These are phyloP conservation scores for Tadarida brasiliensis DNA, from an alignment of 2,797 vertebrate genomes.

Conservation along the genomic window DNA sequence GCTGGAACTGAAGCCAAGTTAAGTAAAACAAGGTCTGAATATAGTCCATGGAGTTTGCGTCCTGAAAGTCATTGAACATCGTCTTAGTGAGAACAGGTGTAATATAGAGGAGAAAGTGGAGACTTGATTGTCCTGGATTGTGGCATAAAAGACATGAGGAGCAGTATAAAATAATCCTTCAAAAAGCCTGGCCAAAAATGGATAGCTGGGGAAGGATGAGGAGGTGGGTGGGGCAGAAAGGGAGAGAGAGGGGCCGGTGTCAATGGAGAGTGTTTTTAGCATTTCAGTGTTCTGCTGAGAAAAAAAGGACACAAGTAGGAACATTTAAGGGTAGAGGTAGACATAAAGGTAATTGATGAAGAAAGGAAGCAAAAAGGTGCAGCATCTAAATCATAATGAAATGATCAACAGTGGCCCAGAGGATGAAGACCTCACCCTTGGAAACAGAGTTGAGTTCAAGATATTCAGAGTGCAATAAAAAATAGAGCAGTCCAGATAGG, in stretches of 20 bases:
- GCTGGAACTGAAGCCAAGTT: not conserved
- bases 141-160: not conserved
- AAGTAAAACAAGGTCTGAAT: not conserved
- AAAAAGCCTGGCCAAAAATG: not conserved
- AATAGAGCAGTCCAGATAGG: not conserved
- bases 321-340: not conserved
- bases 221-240: not conserved
- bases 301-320: not conserved
- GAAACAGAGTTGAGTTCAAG: not conserved
- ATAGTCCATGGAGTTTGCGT: not conserved
- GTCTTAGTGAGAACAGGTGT: not conserved
- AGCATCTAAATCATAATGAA: not conserved
- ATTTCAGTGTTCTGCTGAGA: not conserved
- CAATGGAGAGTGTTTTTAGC: not conserved
- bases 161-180: not conserved
- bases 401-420: not conserved
- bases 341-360: not conserved
- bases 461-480: not conserved
- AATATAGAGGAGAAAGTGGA: not conserved
- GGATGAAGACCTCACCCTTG: not conserved
- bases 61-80: not conserved
- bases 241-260: not conserved
- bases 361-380: not conserved
- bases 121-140: not conserved
- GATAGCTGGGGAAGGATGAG: fast-evolving